A percentile compares a stretch with the other conserved stretches of the same genome.
These are phyloP conservation scores for Stictonetta naevosa DNA, from an alignment of 2,113 vertebrate genomes.

Conservation along the genomic window DNA sequence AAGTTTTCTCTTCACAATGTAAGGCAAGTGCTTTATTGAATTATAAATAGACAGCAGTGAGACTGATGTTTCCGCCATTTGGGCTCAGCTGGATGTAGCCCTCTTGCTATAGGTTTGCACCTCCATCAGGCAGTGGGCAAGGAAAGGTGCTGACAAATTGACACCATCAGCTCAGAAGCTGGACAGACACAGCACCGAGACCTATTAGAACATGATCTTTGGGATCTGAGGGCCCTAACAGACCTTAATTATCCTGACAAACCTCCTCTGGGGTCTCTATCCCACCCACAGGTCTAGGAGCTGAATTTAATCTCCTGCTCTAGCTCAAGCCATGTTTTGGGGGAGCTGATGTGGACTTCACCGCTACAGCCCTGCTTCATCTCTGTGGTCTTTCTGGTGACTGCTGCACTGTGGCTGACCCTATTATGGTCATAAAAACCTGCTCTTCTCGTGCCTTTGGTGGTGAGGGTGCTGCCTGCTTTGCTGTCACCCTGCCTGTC, in stretches of 20 bases:
- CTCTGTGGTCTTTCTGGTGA: background rate
- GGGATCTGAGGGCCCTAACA: background rate
- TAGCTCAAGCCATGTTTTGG: rapidly evolving
- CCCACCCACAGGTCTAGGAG: background rate
- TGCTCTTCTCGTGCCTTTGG: background rate
- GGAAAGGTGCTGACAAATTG: background rate
- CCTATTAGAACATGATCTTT: rapidly evolving
- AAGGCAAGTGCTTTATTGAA: background rate
- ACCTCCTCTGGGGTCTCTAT: background rate
- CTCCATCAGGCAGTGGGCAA: background rate
- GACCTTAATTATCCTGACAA: background rate
- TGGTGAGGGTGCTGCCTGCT: background rate
- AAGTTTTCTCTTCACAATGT: background rate
- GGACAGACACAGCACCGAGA: background rate
- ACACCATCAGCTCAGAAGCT: background rate
- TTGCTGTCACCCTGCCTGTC: background rate
- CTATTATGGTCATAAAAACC: background rate
- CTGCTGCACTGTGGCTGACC: background rate
- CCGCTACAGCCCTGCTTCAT: background rate
- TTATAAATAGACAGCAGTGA: background rate
- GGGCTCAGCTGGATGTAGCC: rapidly evolving
- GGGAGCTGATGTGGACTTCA: rapidly evolving
- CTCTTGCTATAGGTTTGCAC: rapidly evolving
- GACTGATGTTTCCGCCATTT: background rate
- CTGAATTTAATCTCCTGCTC: background rate